A percentile compares a stretch with the other conserved stretches of the same genome.
Evolutionary conservation across 2,888 invertebrate species (phyloP).

Genomic region (Apodemia zela): DNA sequence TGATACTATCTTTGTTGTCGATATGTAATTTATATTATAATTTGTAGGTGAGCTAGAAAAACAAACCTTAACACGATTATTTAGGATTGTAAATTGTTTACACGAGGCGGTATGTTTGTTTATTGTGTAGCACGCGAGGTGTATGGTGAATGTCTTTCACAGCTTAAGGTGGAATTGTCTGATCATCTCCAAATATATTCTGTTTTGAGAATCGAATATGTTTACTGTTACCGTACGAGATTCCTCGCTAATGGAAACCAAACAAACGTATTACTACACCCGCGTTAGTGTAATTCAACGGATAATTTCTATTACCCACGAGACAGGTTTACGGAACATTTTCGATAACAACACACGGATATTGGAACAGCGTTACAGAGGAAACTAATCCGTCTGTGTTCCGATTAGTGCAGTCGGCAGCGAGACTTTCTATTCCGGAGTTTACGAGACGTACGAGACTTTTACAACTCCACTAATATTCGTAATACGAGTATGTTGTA

Average conservation of each 20-base stretch:
- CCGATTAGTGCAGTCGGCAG: background rate
- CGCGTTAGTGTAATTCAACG: too few species aligned
- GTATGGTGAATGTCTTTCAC: background rate
- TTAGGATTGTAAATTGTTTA: background rate
- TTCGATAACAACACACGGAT: background rate
- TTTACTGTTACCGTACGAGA: too few species aligned
- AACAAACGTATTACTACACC: too few species aligned
- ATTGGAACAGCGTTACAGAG: background rate
- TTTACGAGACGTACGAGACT: too few species aligned
- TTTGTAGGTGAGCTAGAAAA: background rate
- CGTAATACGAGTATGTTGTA: too few species aligned
- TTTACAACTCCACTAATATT: background rate
- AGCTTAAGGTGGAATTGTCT: background rate
- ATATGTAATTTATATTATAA: too few species aligned
- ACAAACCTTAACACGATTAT: background rate
- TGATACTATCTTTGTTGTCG: too few species aligned
- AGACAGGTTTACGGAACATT: too few species aligned
- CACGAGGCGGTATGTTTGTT: background rate
- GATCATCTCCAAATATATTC: conserved; percentile 3
- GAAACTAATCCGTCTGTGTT: background rate
- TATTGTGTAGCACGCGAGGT: background rate
- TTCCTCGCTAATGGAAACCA: too few species aligned
- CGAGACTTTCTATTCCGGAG: background rate
- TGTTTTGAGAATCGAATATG: background rate
- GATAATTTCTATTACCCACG: too few species aligned